These are phyloP conservation scores for Quadroppia sp. DNA, from an alignment of 2,888 invertebrate genomes.

Conservation along the genomic window DNA sequence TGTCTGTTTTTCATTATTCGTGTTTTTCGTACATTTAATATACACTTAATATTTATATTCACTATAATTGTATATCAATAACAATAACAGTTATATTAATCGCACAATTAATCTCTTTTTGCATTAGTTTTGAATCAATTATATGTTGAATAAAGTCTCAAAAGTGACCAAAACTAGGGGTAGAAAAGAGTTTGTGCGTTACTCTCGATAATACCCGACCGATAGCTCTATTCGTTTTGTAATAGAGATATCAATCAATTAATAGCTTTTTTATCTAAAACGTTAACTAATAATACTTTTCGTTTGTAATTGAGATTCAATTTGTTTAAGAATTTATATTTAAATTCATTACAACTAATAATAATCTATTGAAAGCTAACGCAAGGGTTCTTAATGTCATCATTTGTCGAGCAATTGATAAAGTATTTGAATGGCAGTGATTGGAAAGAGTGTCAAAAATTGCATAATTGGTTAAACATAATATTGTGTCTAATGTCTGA, in stretches of 20 bases:
- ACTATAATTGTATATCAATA: neutral
- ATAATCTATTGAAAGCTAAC: neutral
- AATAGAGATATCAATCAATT: constrained; percentile 7
- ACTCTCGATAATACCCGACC: constrained; percentile 17
- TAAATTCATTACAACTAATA: neutral
- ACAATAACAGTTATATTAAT: neutral
- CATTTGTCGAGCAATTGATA: neutral
- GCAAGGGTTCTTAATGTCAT: neutral
- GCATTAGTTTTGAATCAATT: neutral
- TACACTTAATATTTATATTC: neutral
- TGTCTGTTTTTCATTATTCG: neutral
- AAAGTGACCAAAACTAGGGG: neutral
- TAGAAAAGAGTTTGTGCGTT: constrained; percentile 16
- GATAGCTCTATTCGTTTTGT: neutral
- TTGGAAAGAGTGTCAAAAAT: neutral
- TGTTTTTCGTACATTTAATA: neutral
- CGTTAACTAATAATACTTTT: constrained; percentile 26
- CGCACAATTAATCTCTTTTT: neutral
- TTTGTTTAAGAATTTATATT: too few relatives aligned
- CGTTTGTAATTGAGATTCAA: neutral
- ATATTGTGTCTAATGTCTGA: neutral
- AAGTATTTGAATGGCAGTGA: constrained; percentile 5
- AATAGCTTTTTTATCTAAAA: neutral
- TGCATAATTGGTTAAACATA: constrained; percentile 5
- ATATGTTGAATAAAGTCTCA: neutral